Percentiles rank a stretch among this genome's conserved stretches.
These are phyloP conservation scores for Lepidurus apus DNA, from an alignment of 1,140 invertebrate species.

Conservation along the genomic window DNA sequence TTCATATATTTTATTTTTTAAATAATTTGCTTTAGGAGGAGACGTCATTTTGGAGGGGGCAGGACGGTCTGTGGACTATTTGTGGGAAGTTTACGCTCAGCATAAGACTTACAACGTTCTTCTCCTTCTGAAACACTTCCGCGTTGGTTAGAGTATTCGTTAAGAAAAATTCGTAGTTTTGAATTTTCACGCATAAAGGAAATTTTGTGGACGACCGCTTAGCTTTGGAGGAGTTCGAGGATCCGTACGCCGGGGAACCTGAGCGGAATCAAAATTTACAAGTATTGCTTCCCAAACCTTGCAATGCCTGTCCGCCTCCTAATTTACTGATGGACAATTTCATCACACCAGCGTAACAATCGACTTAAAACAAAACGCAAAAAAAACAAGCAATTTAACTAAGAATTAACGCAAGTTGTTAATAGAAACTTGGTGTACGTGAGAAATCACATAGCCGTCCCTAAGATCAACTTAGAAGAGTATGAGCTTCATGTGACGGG, in stretches of 20 bases:
- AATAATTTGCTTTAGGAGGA: conserved; percentile 42
- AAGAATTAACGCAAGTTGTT: not conserved
- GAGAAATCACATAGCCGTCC: conserved; percentile 33
- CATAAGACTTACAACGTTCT: conserved; percentile 47
- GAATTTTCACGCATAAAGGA: no score
- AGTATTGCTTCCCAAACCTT: conserved; percentile 48
- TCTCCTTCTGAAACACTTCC: not conserved
- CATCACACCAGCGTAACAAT: conserved; percentile 50
- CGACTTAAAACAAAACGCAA: no score
- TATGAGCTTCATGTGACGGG: conserved; percentile 23
- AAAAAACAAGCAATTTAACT: no score
- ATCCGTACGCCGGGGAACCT: conserved; percentile 53
- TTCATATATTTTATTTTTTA: not conserved
- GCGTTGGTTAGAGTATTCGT: conserved; percentile 29
- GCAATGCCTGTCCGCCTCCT: conserved; percentile 55
- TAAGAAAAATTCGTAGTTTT: no score
- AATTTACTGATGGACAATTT: conserved; percentile 50
- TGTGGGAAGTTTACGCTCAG: conserved; percentile 53
- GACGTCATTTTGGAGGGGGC: conserved; percentile 54
- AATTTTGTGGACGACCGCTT: conserved; percentile 35
- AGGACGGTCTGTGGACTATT: conserved; percentile 51
- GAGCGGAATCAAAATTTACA: conserved; percentile 48
- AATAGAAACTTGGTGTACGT: conserved; percentile 27
- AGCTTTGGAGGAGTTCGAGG: conserved; percentile 38
- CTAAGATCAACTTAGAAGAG: not conserved